phyloP scores from a whole-genome alignment of 2,797 vertebrate genomes.

The Pseudomugil tenellus region DNA sequence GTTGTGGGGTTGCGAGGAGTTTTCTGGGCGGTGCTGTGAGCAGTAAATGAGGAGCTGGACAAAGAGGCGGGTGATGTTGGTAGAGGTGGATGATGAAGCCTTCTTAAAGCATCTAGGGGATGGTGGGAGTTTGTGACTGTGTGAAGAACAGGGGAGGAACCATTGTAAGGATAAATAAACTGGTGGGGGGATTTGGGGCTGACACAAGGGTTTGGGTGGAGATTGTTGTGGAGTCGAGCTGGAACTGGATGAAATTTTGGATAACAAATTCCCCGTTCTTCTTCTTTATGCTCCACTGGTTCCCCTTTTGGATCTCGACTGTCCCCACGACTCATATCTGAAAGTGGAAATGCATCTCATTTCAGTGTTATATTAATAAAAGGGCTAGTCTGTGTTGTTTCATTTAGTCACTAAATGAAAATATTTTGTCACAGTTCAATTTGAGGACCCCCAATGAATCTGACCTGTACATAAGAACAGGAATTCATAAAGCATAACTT shows the following conservation, averaged over 20 bases:
- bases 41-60: slow-evolving; percentile 60
- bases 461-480: background rate
- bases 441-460: background rate
- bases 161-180: slow-evolving; percentile 82
- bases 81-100: slow-evolving; percentile 67
- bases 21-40: slow-evolving; percentile 74
- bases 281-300: slow-evolving; percentile 71
- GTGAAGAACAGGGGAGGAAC: slow-evolving; percentile 76
- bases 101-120: slow-evolving; percentile 70
- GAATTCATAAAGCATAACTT: background rate
- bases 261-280: slow-evolving; percentile 76
- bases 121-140: slow-evolving; percentile 70
- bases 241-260: slow-evolving; percentile 76
- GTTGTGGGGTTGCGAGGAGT: slow-evolving; percentile 74
- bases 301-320: slow-evolving; percentile 68
- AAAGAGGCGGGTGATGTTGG: slow-evolving; percentile 64
- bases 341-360: slow-evolving; percentile 1
- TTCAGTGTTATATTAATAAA: background rate
- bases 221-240: slow-evolving; percentile 68
- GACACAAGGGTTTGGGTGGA: slow-evolving; percentile 73
- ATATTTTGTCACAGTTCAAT: slow-evolving; percentile 5
- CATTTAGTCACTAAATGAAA: background rate
- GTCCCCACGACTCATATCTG: slow-evolving; percentile 68
- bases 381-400: background rate
- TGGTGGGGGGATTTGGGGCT: slow-evolving; percentile 79